Evolutionary conservation across 2,888 invertebrate species (phyloP).

Genomic region (Meloe dianella): DNA sequence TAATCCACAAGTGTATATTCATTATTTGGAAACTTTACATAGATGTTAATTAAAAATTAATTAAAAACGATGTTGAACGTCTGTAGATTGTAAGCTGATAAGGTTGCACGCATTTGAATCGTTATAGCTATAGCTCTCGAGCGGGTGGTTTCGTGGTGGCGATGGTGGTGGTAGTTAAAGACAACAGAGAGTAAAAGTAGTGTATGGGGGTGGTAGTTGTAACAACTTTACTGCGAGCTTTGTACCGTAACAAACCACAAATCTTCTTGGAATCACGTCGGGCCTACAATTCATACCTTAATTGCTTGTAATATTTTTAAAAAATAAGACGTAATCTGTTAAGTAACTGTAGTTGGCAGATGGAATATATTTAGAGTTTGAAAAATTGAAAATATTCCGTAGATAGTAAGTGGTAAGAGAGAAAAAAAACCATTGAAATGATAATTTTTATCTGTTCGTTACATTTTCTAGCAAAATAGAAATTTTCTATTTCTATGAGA

Average conservation of each 20-base stretch:
- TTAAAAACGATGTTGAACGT: constrained; percentile 33
- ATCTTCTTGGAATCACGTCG: constrained; percentile 40
- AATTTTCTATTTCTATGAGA: neutral
- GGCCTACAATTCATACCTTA: constrained; percentile 40
- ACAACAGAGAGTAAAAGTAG: neutral
- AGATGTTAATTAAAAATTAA: constrained; percentile 42
- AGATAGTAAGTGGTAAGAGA: neutral
- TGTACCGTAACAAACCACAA: constrained; percentile 28
- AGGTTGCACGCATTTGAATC: constrained; percentile 29
- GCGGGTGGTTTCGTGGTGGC: neutral
- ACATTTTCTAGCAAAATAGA: neutral
- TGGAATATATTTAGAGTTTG: neutral
- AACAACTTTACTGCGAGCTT: neutral
- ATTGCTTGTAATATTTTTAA: constrained; percentile 42
- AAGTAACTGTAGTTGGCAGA: constrained; percentile 26
- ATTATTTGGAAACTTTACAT: constrained; percentile 15
- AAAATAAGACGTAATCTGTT: constrained; percentile 37
- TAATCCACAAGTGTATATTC: neutral
- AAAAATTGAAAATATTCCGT: neutral
- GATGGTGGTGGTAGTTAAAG: neutral
- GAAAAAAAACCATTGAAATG: neutral
- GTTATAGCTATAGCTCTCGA: neutral
- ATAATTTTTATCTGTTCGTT: neutral
- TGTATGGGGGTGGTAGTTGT: neutral
- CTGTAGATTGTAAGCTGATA: constrained; percentile 38